A percentile compares a stretch with the other conserved stretches of the same genome.
These are phyloP conservation scores for Noctua pronuba DNA, from an alignment of 2,888 invertebrate genomes.

Conservation along the genomic window DNA sequence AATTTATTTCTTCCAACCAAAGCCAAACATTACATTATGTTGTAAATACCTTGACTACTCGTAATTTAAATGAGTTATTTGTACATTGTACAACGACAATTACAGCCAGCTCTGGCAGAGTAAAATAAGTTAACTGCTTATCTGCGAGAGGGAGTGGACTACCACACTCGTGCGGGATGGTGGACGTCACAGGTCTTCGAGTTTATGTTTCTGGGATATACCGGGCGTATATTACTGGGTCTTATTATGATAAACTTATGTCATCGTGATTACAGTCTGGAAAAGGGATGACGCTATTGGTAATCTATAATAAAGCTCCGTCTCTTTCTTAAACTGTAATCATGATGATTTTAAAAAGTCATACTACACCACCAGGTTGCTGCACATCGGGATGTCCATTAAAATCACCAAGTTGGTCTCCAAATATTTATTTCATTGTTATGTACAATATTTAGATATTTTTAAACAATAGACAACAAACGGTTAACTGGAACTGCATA, in stretches of 20 bases:
- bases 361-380: not conserved
- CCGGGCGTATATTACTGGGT: not conserved
- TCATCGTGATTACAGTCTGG: not conserved
- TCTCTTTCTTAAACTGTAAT: not conserved
- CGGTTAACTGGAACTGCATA: too few species aligned
- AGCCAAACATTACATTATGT: too few species aligned
- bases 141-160: not conserved
- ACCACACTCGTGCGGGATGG: not conserved
- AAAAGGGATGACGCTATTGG: not conserved
- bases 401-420: too few species aligned
- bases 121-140: not conserved
- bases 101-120: too few species aligned
- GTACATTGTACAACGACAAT: too few species aligned
- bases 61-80: too few species aligned
- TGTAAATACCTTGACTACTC: too few species aligned
- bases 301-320: not conserved
- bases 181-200: not conserved
- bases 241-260: not conserved
- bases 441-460: too few species aligned
- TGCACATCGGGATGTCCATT: not conserved
- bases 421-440: too few species aligned
- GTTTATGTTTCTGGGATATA: not conserved
- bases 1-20: too few species aligned
- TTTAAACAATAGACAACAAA: too few species aligned
- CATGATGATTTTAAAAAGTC: not conserved